Evolutionary conservation across 2,113 vertebrate genomes (phyloP).

Genomic region (Catagonus wagneri): DNA sequence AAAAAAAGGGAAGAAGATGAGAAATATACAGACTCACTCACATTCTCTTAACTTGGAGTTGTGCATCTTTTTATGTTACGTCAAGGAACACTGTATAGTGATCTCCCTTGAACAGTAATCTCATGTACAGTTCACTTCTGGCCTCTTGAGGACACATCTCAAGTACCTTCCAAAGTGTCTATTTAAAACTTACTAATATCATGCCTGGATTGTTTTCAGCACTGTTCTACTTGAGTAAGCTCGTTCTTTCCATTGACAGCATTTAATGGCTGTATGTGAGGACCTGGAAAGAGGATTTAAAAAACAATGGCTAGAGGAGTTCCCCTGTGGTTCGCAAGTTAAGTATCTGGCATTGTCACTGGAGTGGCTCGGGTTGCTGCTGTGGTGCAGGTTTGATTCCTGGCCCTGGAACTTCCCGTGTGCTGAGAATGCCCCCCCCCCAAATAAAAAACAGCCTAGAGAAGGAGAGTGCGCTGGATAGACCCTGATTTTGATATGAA

Average conservation of each 20-base stretch:
- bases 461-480: not conserved
- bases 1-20: too few species aligned
- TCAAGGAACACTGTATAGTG: not conserved
- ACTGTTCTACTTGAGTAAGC: not conserved
- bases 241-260: not conserved
- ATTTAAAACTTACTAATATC: conserved; percentile 7
- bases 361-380: too few species aligned
- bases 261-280: not conserved
- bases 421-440: too few species aligned
- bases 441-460: not conserved
- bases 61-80: not conserved
- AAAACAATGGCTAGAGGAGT: not conserved
- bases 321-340: too few species aligned
- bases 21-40: not conserved
- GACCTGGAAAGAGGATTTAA: not conserved
- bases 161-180: not conserved
- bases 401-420: too few species aligned
- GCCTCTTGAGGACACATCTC: not conserved
- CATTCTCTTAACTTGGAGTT: not conserved
- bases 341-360: too few species aligned
- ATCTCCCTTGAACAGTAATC: not conserved
- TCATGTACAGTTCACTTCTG: not conserved
- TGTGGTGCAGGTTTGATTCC: too few species aligned
- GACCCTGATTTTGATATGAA: conserved; percentile 11
- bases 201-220: conserved; percentile 34